Base-by-base conservation (phyloP, 1,140 invertebrate genomes). In the Melitaea cinxia region DNA sequence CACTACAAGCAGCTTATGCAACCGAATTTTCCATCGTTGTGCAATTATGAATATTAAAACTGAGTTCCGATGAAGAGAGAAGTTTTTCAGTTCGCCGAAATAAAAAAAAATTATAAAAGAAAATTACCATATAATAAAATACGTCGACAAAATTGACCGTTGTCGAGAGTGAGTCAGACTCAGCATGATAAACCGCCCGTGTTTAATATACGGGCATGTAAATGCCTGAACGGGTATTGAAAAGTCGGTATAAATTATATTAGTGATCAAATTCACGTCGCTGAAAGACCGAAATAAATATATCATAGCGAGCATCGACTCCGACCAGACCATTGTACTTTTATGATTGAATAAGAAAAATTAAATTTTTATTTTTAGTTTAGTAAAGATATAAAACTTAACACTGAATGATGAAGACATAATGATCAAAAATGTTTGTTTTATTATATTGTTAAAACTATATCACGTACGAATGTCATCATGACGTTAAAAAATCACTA, bases 141-240 rank as follows among this genome's bases (percentile, higher is more conserved):
- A 61, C 55, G 47, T 59, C 53, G 33, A 61, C 58, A 47, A 54
- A 57, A 67, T 62, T 68, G 61, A 53, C 53, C 54, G 62, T 65
- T 57, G 68, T 64, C 39, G 57, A 56, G 60, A 54, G 62, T 77
- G 75, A 77, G 58, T 77, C 75, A 77, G 56, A 45, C 35, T 28
- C 45, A 55, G 64, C 72, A 47, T 65, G 65, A 65, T 65, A 73
- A 77, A 68, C 67, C 58, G 50, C 42, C 54, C 54, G 68, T 59
- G 57, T 69, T 54, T 28, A 70, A 62, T 62, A 70, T 65, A 70
- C 61, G 68, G 61, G 24, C 57, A 65, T 65, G 68, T 65, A 60
- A 70, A 65, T 60, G 54, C 33, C 68, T 70, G 68, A 65, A 57
- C 68, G 53, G 39, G 63, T 62, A 65, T 70, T 70, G 68, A 70